Conservation (phyloP, 2,113 vertebrate genomes). For the Campylomormyrus numenius region DNA sequence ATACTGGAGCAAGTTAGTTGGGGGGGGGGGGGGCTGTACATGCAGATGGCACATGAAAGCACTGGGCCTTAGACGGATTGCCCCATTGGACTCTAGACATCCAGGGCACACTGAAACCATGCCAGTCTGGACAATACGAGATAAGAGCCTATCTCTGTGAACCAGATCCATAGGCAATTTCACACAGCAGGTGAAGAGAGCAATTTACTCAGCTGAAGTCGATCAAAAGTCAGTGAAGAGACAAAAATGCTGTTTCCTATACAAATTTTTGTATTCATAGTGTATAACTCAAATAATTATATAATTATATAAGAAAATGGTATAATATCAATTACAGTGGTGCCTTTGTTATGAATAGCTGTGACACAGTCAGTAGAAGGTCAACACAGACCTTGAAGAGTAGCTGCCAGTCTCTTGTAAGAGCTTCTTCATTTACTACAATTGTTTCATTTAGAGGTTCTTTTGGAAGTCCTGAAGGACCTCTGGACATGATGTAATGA, state of each 20-base stretch:
- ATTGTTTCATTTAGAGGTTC: constrained; percentile 5
- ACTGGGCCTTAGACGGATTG: constrained; percentile 36
- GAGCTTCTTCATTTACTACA: neutral
- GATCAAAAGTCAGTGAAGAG: constrained; percentile 20
- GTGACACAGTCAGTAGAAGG: neutral
- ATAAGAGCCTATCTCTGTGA: constrained; percentile 47
- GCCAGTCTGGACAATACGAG: constrained; percentile 42
- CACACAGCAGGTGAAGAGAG: constrained; percentile 29
- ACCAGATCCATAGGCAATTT: constrained; percentile 47
- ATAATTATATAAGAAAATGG: neutral
- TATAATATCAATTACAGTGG: neutral
- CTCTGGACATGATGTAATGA: neutral
- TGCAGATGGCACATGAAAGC: constrained; percentile 18
- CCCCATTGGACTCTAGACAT: constrained; percentile 38
- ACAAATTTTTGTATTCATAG: neutral
- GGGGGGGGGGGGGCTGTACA: neutral
- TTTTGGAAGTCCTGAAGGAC: constrained; percentile 12
- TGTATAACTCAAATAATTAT: neutral
- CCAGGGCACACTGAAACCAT: constrained; percentile 32
- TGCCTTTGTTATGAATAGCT: neutral
- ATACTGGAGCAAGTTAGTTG: neutral
- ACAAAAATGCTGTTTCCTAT: constrained; percentile 23
- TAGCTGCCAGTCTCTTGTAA: neutral
- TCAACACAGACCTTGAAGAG: neutral
- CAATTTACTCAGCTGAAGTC: constrained; percentile 28